These are phyloP conservation scores for Lateolabrax maculatus DNA, from an alignment of 2,797 vertebrate genomes.

Conservation along the genomic window DNA sequence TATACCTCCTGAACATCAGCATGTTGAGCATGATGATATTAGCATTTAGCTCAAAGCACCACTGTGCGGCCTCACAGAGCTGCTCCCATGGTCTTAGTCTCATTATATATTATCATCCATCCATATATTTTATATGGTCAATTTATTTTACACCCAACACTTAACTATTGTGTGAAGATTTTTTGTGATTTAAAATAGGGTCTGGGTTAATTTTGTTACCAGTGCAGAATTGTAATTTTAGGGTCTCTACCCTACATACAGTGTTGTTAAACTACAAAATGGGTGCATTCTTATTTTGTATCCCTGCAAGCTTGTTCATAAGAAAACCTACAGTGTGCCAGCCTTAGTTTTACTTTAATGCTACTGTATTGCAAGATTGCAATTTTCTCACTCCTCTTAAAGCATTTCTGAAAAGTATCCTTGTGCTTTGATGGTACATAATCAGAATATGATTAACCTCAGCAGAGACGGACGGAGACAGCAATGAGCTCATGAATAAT, in stretches of 20 bases:
- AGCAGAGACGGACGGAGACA: conserved; percentile 27
- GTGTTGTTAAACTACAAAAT: not conserved
- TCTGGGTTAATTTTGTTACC: not conserved
- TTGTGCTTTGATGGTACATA: conserved; percentile 34
- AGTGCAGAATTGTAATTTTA: conserved; percentile 38
- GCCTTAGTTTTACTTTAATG: not conserved
- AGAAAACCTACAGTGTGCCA: not conserved
- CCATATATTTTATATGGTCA: too few relatives aligned
- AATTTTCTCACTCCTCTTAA: not conserved
- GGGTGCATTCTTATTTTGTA: not conserved
- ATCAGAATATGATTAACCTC: conserved; percentile 53
- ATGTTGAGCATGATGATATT: not conserved
- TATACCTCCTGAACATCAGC: not conserved
- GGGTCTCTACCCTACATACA: conserved; percentile 20
- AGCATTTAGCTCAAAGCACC: too few relatives aligned
- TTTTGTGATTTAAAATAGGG: not conserved
- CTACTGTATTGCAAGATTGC: not conserved
- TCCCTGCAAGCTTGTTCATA: not conserved
- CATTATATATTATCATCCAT: not conserved
- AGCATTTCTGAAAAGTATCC: conserved; percentile 24
- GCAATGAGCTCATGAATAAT: conserved; percentile 69
- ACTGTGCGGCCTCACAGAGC: not conserved
- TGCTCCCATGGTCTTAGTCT: too few relatives aligned
- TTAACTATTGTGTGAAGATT: not conserved
- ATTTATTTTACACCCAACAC: too few relatives aligned